A percentile compares a stretch with the other conserved stretches of the same genome.
phyloP scores from a whole-genome alignment of 1,140 invertebrate genomes.

The Aethina tumida region DNA sequence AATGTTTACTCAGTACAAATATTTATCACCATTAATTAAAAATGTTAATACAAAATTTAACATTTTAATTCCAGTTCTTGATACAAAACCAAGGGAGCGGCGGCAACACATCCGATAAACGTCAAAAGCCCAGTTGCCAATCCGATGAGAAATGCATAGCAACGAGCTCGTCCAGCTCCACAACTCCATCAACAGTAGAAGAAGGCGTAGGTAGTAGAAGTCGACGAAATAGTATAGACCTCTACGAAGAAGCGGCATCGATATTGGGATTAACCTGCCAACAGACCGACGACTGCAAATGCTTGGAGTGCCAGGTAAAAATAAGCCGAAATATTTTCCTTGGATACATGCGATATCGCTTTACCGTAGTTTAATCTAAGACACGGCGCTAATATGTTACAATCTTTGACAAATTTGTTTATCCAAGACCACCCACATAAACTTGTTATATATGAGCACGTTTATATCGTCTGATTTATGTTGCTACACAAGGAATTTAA shows the following conservation, averaged over 20 bases:
- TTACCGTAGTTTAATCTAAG: too few species aligned
- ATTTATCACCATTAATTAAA: too few species aligned
- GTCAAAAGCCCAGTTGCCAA: background rate
- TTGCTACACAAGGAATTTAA: too few species aligned
- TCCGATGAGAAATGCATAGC: constrained; percentile 3
- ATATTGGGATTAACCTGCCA: constrained; percentile 46
- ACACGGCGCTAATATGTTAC: too few species aligned
- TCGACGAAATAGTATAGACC: constrained; percentile 34
- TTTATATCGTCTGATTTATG: too few species aligned
- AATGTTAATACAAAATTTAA: too few species aligned
- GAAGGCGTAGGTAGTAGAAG: constrained; percentile 11
- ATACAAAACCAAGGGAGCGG: constrained; percentile 18
- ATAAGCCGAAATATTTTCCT: too few species aligned
- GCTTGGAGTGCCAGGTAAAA: constrained; percentile 47
- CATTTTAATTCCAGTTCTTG: constrained; percentile 19
- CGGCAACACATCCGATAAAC: background rate
- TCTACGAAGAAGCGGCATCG: constrained; percentile 47
- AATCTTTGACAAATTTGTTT: too few species aligned
- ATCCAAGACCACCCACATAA: too few species aligned
- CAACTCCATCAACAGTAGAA: constrained; percentile 6
- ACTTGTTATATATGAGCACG: too few species aligned
- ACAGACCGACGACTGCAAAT: constrained; percentile 46
- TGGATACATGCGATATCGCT: too few species aligned
- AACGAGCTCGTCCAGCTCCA: constrained; percentile 5
- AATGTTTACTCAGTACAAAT: too few species aligned